Percentiles rank a stretch among this genome's conserved stretches.
Conservation (phyloP, 2,797 vertebrate genomes). For the Lophius americanus region DNA sequence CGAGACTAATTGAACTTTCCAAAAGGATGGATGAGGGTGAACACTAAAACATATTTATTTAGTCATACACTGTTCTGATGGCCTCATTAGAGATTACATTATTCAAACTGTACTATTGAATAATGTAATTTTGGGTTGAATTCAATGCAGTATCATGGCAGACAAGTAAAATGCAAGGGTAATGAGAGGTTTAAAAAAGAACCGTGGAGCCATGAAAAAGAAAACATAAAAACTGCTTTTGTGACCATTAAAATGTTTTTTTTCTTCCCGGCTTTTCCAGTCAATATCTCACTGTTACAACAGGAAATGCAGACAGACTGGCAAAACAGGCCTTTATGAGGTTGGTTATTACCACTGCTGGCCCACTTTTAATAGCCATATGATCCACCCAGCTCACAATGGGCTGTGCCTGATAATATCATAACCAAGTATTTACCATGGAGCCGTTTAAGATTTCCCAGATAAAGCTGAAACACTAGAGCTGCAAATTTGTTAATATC, state of each 20-base stretch:
- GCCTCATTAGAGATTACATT: slow-evolving; percentile 69
- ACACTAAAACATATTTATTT: slow-evolving; percentile 62
- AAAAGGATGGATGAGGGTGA: slow-evolving; percentile 51
- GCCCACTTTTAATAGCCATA: slow-evolving; percentile 84
- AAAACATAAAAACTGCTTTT: slow-evolving; percentile 67
- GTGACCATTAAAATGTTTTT: slow-evolving; percentile 68
- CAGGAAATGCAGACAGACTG: slow-evolving; percentile 81
- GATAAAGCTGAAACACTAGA: slow-evolving; percentile 98
- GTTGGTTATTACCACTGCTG: slow-evolving; percentile 81
- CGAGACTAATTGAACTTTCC: slow-evolving; percentile 60
- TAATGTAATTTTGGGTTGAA: slow-evolving; percentile 29
- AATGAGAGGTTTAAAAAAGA: slow-evolving; percentile 76
- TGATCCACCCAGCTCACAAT: slow-evolving; percentile 84
- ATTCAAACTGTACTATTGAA: slow-evolving; percentile 35
- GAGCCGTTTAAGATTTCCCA: slow-evolving; percentile 98
- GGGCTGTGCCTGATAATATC: slow-evolving; percentile 92
- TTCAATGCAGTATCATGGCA: slow-evolving; percentile 65
- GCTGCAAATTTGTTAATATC: slow-evolving; percentile 98
- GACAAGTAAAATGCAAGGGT: slow-evolving; percentile 73
- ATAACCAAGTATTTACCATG: slow-evolving; percentile 94
- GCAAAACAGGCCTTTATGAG: slow-evolving; percentile 79
- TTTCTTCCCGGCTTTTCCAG: slow-evolving; percentile 67
- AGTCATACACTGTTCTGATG: slow-evolving; percentile 52
- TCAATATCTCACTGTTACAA: slow-evolving; percentile 75
- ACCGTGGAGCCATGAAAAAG: slow-evolving; percentile 67